Base-by-base conservation (phyloP, 2,113 vertebrate species). In the Halcyon senegalensis region DNA sequence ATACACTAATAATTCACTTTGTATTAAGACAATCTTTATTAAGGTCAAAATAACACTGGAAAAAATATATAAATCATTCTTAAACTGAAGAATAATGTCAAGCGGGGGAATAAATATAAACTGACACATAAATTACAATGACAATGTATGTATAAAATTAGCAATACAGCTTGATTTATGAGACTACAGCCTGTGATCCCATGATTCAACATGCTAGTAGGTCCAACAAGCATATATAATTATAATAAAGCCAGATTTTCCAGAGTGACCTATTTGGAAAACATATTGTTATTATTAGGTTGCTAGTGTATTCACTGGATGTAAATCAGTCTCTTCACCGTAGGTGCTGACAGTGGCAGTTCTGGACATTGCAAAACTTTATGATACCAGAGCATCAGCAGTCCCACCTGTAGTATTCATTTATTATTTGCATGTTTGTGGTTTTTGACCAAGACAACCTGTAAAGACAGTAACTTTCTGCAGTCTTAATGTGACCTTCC, bases 221-320 rank as follows among this genome's bases (percentile, higher is more conserved):
- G 31, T 87, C 74, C 86, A 95, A 46, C 10, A 50, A 92, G 37
- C 23, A 48, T 35, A 59, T 82, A 43, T 30, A 96, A 79, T 84
- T 93, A 89, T 35, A 94, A 93, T 76, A 91, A 91, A 87, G 33
- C 21, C 74, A 87, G 58, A 13, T 76, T 82, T 92, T 87, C 53
- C 81, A 87, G 63, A 79, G 58, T 43, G 67, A 63, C 44, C 39
- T 89, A 23, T 85, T 94, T 95, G 41, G 67, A 87, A 93, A 93
- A 87, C 53, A 66, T 82, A 84, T 80, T 93, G 37, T 93, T 97
- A 46, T 76, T 89, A 89, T 92, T 94, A 96, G 53, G n/a, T 89
- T 93, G 44, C 86, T 89, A 73, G 63, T 94, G 44, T 19, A 53
- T 56, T 95, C 66, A 19, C 50, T 92, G 74, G 19, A 41, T 73